Percentiles rank a stretch among this genome's conserved stretches.
Evolutionary conservation across 2,113 vertebrate genomes (phyloP).

Genomic region (Labeo rohita): DNA sequence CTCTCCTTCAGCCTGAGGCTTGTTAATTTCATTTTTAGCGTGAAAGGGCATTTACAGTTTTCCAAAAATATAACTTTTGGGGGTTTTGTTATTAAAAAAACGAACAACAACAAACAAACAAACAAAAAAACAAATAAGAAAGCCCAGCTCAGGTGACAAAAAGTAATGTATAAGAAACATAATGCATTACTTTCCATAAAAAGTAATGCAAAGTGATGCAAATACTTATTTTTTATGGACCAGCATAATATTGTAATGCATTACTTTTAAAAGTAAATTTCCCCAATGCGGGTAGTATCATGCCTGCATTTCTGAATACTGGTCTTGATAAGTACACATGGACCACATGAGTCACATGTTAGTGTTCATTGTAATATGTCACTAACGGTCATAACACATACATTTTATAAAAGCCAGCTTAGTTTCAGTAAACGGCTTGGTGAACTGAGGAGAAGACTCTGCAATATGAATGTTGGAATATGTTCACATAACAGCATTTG

Average conservation of each 20-base stretch:
- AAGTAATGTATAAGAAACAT: too few relatives aligned
- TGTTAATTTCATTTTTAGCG: too few relatives aligned
- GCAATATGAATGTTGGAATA: neutral
- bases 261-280: neutral
- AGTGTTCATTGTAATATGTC: neutral
- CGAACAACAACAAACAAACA: too few relatives aligned
- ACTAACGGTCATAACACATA: neutral
- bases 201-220: too few relatives aligned
- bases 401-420: neutral
- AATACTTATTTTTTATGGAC: too few relatives aligned
- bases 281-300: neutral
- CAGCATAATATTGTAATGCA: neutral
- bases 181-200: too few relatives aligned
- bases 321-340: neutral
- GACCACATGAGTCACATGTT: neutral
- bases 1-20: too few relatives aligned
- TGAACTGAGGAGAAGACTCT: neutral
- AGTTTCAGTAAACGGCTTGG: neutral
- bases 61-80: too few relatives aligned
- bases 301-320: neutral
- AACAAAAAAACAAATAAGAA: too few relatives aligned
- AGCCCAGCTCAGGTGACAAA: too few relatives aligned
- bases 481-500: neutral
- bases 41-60: too few relatives aligned
- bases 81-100: too few relatives aligned